Conservation (phyloP, 1,140 invertebrate species). For the Dufourea novaeangliae region DNA sequence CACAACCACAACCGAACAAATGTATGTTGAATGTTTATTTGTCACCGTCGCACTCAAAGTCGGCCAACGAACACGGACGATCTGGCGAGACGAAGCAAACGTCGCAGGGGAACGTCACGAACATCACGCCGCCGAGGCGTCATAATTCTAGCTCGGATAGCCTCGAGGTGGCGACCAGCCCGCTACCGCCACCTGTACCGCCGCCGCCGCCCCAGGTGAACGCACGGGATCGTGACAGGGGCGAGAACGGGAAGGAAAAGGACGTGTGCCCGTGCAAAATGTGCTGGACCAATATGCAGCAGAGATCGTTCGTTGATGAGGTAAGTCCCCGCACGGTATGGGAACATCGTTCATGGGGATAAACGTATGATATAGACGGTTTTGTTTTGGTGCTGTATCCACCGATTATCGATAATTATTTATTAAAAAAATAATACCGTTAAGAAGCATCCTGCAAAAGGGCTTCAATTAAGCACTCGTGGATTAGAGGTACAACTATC, state of each 20-base stretch:
- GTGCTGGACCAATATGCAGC: slow-evolving; percentile 77
- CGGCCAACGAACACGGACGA: slow-evolving; percentile 59
- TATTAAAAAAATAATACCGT: no score
- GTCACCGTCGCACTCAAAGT: slow-evolving; percentile 63
- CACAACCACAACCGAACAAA: slow-evolving; percentile 74
- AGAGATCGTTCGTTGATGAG: slow-evolving; percentile 78
- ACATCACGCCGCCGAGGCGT: slow-evolving; percentile 79
- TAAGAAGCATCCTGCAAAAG: no score
- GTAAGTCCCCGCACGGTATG: no score
- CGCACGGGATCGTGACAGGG: slow-evolving; percentile 67
- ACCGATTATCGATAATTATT: no score
- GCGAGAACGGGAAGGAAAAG: slow-evolving; percentile 71
- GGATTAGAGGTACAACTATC: no score
- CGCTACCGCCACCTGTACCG: slow-evolving; percentile 79
- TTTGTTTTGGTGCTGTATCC: no score
- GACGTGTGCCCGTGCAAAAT: slow-evolving; percentile 77
- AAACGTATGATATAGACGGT: no score
- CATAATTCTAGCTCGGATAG: slow-evolving; percentile 81
- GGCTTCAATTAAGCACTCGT: no score
- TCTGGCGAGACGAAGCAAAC: slow-evolving; percentile 64
- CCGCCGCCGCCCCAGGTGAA: slow-evolving; percentile 76
- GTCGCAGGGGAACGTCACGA: slow-evolving; percentile 64
- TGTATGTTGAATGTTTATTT: slow-evolving; percentile 72
- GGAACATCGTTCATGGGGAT: no score
- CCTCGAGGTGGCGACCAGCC: slow-evolving; percentile 79